phyloP scores from a whole-genome alignment of 2,888 invertebrate genomes.

The Octodonta nipae region DNA sequence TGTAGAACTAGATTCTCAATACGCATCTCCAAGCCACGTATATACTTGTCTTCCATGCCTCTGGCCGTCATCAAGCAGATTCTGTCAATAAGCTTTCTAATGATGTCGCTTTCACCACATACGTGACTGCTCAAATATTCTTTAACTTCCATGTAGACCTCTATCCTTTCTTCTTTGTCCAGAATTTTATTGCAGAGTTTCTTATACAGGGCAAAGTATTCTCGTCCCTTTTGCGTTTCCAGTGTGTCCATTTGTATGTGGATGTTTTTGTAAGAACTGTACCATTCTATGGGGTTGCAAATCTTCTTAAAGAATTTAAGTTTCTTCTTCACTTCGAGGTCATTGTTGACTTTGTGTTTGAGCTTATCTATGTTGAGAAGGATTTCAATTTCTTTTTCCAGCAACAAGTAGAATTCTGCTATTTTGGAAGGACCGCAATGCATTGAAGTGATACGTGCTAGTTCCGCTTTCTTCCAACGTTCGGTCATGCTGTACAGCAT shows the following conservation, averaged over 20 bases:
- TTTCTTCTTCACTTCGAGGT: slow-evolving; percentile 42
- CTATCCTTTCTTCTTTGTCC: slow-evolving; percentile 49
- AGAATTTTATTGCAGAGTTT: slow-evolving; percentile 47
- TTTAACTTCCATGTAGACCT: slow-evolving; percentile 54
- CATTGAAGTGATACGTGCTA: slow-evolving; percentile 46
- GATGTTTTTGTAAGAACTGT: slow-evolving; percentile 40
- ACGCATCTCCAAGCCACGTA: slow-evolving; percentile 53
- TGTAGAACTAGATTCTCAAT: slow-evolving; percentile 44
- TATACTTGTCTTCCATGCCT: slow-evolving; percentile 43
- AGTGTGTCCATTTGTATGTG: slow-evolving; percentile 67
- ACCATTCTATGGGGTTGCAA: slow-evolving; percentile 44
- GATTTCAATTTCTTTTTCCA: slow-evolving; percentile 61
- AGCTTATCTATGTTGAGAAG: slow-evolving; percentile 56
- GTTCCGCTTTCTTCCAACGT: slow-evolving; percentile 52
- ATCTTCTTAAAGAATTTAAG: slow-evolving; percentile 49
- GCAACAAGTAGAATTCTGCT: slow-evolving; percentile 53
- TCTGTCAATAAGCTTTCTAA: slow-evolving; percentile 53
- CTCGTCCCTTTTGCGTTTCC: slow-evolving; percentile 64
- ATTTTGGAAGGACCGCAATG: slow-evolving; percentile 56
- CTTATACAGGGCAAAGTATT: slow-evolving; percentile 59
- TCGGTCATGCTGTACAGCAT: slow-evolving; percentile 57
- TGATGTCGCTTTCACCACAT: slow-evolving; percentile 43
- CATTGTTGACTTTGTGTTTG: slow-evolving; percentile 45
- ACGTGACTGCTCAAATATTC: slow-evolving; percentile 48
- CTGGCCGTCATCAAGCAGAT: slow-evolving; percentile 56